Evolutionary conservation across 1,140 invertebrate genomes (phyloP).

Genomic region (Drosophila sp.): DNA sequence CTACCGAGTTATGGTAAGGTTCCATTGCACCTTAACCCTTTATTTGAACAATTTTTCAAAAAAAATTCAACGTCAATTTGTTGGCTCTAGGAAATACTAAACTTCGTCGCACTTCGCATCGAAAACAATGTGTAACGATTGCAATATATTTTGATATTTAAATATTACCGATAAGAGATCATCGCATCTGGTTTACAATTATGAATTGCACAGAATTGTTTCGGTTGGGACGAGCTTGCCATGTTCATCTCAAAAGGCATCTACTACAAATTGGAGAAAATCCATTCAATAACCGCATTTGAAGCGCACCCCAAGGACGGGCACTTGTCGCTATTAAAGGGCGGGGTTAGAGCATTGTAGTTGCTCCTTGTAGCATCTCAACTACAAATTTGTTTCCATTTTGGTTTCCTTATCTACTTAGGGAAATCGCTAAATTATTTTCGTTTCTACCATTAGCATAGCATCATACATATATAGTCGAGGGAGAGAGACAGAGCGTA

Average conservation of each 20-base stretch:
- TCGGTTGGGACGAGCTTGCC: not conserved
- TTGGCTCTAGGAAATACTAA: too few relatives aligned
- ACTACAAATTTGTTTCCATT: constrained; percentile 76
- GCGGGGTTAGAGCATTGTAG: constrained; percentile 46
- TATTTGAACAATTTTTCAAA: too few relatives aligned
- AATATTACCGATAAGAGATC: not conserved
- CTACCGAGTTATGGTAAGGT: too few relatives aligned
- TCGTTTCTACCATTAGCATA: constrained; percentile 64
- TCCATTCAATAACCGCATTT: constrained; percentile 47
- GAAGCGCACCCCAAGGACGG: constrained; percentile 66
- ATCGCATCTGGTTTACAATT: not conserved
- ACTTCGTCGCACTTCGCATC: too few relatives aligned
- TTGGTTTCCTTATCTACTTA: constrained; percentile 77
- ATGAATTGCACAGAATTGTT: not conserved
- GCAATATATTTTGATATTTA: not conserved
- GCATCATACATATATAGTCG: not conserved
- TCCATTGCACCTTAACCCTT: too few relatives aligned
- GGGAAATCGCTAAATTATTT: constrained; percentile 77
- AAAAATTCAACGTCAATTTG: too few relatives aligned
- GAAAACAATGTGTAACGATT: too few relatives aligned
- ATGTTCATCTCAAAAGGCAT: not conserved
- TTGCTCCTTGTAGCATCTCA: constrained; percentile 59
- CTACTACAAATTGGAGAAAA: constrained; percentile 22
- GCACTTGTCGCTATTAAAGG: constrained; percentile 55
- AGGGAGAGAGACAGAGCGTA: constrained; percentile 29